Evolutionary conservation across 2,888 invertebrate species (phyloP).

Genomic region (Sthenelais limicola): DNA sequence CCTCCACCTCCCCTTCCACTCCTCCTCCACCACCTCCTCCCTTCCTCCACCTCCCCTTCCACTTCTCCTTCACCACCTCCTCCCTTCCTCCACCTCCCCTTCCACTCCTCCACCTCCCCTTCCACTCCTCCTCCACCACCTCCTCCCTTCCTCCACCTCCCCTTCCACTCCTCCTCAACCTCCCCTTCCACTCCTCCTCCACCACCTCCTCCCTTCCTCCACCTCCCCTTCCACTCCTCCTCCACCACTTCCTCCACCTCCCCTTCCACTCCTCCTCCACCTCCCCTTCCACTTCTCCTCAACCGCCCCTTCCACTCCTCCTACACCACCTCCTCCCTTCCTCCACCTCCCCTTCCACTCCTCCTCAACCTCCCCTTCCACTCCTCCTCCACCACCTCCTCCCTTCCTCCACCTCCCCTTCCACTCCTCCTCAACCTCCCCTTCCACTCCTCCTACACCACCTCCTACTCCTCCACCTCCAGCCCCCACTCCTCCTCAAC

Average conservation of each 20-base stretch:
- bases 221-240: background rate
- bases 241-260: no score
- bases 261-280: background rate
- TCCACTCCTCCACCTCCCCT: background rate
- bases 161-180: background rate
- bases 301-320: background rate
- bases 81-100: background rate
- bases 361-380: no score
- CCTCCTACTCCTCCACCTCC: background rate
- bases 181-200: background rate
- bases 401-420: background rate
- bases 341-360: background rate
- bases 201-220: constrained; percentile 2
- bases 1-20: background rate
- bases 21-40: no score
- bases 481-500: no score
- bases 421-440: background rate
- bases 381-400: no score
- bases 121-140: no score
- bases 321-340: background rate
- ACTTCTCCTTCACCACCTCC: background rate
- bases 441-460: background rate
- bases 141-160: background rate
- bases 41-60: background rate
- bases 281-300: background rate